phyloP scores from a whole-genome alignment of 2,797 vertebrate genomes.

The Artibeus lituratus region DNA sequence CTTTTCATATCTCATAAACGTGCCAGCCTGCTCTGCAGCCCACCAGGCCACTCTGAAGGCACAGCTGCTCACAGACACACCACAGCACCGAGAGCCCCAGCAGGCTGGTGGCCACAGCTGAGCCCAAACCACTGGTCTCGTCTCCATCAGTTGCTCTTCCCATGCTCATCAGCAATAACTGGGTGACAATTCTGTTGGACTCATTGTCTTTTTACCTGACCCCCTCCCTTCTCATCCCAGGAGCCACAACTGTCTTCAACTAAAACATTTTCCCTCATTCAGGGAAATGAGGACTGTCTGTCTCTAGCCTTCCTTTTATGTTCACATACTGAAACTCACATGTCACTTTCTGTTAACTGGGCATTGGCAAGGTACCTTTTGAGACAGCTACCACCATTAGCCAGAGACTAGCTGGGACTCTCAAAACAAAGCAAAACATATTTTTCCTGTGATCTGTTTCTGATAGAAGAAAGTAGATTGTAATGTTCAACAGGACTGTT shows the following conservation, averaged over 20 bases:
- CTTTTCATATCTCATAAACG: neutral
- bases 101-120: neutral
- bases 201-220: neutral
- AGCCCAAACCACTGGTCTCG: neutral
- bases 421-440: neutral
- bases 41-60: neutral
- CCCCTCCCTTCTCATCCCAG: neutral
- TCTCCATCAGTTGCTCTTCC: neutral
- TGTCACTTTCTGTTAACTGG: neutral
- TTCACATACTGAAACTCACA: too few species aligned
- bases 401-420: neutral
- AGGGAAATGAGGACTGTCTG: neutral
- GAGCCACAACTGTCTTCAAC: neutral
- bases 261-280: neutral
- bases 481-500: neutral
- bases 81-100: rapidly evolving
- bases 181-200: neutral
- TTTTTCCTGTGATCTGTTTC: neutral
- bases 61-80: neutral
- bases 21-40: neutral
- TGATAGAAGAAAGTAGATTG: neutral
- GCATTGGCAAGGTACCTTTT: neutral
- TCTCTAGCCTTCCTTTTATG: neutral
- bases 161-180: neutral
- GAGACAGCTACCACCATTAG: neutral